A percentile compares a stretch with the other conserved stretches of the same genome.
phyloP scores from a whole-genome alignment of 1,140 invertebrate genomes.

The Zaprionus davidi region DNA sequence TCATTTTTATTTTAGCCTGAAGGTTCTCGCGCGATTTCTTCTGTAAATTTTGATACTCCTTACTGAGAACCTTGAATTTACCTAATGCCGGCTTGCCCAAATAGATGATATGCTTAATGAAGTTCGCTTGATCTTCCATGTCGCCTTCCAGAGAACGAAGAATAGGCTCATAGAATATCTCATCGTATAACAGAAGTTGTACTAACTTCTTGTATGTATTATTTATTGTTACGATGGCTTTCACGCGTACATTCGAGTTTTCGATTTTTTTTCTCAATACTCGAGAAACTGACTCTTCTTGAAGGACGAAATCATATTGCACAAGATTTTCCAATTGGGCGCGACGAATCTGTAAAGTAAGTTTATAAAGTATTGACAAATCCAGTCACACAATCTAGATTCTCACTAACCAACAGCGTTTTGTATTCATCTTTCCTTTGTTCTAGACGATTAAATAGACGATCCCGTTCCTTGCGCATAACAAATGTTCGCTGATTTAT shows the following conservation, averaged over 20 bases:
- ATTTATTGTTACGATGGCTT: slow-evolving; percentile 76
- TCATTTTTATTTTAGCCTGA: slow-evolving; percentile 52
- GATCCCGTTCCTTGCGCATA: slow-evolving; percentile 78
- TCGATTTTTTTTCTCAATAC: slow-evolving; percentile 70
- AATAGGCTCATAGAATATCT: slow-evolving; percentile 81
- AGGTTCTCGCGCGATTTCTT: slow-evolving; percentile 53
- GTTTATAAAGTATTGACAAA: neutral
- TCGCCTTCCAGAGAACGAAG: slow-evolving; percentile 67
- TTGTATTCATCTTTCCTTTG: slow-evolving; percentile 64
- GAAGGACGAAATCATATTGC: slow-evolving; percentile 61
- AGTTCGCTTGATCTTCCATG: slow-evolving; percentile 76
- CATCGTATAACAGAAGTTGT: slow-evolving; percentile 67
- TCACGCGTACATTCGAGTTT: slow-evolving; percentile 76
- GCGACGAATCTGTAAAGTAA: slow-evolving; percentile 35
- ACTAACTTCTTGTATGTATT: slow-evolving; percentile 76
- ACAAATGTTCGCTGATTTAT: slow-evolving; percentile 82
- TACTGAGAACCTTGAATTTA: slow-evolving; percentile 63
- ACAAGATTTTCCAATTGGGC: slow-evolving; percentile 69
- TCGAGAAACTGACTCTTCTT: slow-evolving; percentile 62
- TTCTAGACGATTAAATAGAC: slow-evolving; percentile 52
- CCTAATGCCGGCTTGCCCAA: slow-evolving; percentile 74
- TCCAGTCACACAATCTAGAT: neutral
- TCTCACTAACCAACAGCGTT: slow-evolving; percentile 42
- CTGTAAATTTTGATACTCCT: slow-evolving; percentile 57
- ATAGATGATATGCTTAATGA: slow-evolving; percentile 75